These are phyloP conservation scores for Typhlichthys eigenmanni DNA, from an alignment of 2,797 vertebrate genomes.

Conservation along the genomic window DNA sequence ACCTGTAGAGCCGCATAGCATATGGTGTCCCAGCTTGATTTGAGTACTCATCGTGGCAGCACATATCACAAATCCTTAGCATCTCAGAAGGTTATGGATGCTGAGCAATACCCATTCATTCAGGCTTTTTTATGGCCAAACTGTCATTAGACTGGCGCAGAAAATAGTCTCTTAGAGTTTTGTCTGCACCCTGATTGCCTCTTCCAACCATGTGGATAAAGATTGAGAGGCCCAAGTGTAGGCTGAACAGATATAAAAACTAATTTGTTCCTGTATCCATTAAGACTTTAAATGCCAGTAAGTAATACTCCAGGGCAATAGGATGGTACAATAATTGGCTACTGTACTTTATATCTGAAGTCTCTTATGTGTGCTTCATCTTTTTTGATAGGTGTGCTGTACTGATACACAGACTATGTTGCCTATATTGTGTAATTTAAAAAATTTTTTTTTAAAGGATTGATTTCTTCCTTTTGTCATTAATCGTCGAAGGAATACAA, in stretches of 20 bases:
- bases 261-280: slow-evolving; percentile 55
- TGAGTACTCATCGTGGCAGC: slow-evolving; percentile 27
- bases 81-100: slow-evolving; percentile 52
- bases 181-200: slow-evolving; percentile 39
- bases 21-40: slow-evolving; percentile 14
- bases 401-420: slow-evolving; percentile 12
- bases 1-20: background rate
- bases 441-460: slow-evolving; percentile 9
- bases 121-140: slow-evolving; percentile 50
- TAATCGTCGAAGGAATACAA: background rate
- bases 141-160: slow-evolving; percentile 46
- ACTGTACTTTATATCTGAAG: slow-evolving; percentile 37
- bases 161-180: slow-evolving; percentile 46
- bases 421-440: background rate
- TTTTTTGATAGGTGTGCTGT: slow-evolving; percentile 8
- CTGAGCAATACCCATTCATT: slow-evolving; percentile 58
- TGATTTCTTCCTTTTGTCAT: slow-evolving; percentile 11
- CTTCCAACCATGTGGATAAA: slow-evolving; percentile 36
- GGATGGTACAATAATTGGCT: slow-evolving; percentile 19
- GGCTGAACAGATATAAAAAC: slow-evolving; percentile 55
- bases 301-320: slow-evolving; percentile 42
- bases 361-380: slow-evolving; percentile 26
- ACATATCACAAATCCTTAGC: slow-evolving; percentile 53
- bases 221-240: slow-evolving; percentile 44
- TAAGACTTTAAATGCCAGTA: slow-evolving; percentile 54